Evolutionary conservation across 2,888 invertebrate genomes (phyloP), one percentile per base, ranked within the genome.

Genomic region (Acronicta psi): DNA sequence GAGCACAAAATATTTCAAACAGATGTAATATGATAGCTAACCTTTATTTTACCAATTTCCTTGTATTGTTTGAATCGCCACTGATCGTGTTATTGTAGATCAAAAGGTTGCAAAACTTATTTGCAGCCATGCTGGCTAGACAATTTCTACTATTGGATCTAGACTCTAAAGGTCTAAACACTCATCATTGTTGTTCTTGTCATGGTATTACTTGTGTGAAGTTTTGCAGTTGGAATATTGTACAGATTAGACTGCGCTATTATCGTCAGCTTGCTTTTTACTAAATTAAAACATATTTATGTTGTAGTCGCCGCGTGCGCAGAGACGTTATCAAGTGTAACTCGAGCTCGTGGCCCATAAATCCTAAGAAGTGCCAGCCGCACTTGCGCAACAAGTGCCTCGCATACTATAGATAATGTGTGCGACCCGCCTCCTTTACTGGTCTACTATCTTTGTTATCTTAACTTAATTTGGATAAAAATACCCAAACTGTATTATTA

Each of bases 261-360:
- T 82, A 78, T 77, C 76, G 68, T 81, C 67, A 88, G 82, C 87
- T 87, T 84, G 78, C 73, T 65, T 72, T n/a, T 77, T 66, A 73
- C 68, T 61, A 70, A 80, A 73, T 83, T 77, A 81, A 85, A 87
- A 85, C 77, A 85, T 82, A 80, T 86, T 83, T 83, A 81, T 83
- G 71, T 79, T 75, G 77, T 38, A 64, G 59, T 72, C 58, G 77
- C 83, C 77, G 81, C 83, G 81, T 83, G 85, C 78, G 77, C 75
- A 79, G 77, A 86, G 86, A 83, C 87, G 86, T 91, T 92, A 93
- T 92, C 93, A 91, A 85, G 78, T 86, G 89, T 90, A 90, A 90
- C 86, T 84, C 79, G 84, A 91, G 87, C 85, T 81, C 82, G 82
- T 80, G 87, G 82, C 88, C 84, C 86, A 90, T 91, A 92, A 91